These are phyloP conservation scores for Agriotes lineatus DNA, from an alignment of 2,888 invertebrate species.

Conservation along the genomic window DNA sequence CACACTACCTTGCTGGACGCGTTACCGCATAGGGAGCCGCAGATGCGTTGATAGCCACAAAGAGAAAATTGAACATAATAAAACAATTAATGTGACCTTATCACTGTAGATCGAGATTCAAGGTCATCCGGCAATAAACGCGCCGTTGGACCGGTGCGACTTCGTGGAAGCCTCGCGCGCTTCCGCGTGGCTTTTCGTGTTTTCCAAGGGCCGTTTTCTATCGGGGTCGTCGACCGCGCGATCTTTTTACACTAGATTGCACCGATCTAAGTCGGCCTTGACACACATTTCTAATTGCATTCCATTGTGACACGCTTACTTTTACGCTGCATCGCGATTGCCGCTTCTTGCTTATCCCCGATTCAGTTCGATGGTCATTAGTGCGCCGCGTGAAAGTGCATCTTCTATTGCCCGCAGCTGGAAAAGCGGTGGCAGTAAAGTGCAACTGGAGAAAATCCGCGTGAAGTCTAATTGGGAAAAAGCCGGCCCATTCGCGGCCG, in stretches of 20 bases:
- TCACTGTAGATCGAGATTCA: conserved; percentile 42
- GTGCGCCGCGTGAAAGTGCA: not conserved
- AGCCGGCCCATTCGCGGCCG: too few species aligned
- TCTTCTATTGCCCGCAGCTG: not conserved
- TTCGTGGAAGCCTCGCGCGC: conserved; percentile 14
- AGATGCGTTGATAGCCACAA: conserved; percentile 10
- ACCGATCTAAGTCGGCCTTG: conserved; percentile 43
- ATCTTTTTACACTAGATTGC: conserved; percentile 43
- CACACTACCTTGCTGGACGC: too few species aligned
- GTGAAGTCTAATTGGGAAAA: too few species aligned
- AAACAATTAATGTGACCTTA: conserved; percentile 52
- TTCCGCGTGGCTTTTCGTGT: conserved; percentile 34
- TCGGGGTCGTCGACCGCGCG: conserved; percentile 37
- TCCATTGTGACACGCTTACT: conserved; percentile 45
- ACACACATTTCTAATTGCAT: conserved; percentile 44
- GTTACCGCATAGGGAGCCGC: not conserved
- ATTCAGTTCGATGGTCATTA: conserved; percentile 11
- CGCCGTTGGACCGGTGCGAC: conserved; percentile 26
- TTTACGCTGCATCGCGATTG: conserved; percentile 30
- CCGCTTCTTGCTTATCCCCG: conserved; percentile 20
- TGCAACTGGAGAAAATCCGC: too few species aligned
- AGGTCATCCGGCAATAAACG: conserved; percentile 35
- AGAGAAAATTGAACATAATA: conserved; percentile 47
- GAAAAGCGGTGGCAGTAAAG: too few species aligned
- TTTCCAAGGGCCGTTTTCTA: conserved; percentile 8